These are phyloP conservation scores for Sebastes matsubarae DNA, from an alignment of 2,797 vertebrate species.

Conservation along the genomic window DNA sequence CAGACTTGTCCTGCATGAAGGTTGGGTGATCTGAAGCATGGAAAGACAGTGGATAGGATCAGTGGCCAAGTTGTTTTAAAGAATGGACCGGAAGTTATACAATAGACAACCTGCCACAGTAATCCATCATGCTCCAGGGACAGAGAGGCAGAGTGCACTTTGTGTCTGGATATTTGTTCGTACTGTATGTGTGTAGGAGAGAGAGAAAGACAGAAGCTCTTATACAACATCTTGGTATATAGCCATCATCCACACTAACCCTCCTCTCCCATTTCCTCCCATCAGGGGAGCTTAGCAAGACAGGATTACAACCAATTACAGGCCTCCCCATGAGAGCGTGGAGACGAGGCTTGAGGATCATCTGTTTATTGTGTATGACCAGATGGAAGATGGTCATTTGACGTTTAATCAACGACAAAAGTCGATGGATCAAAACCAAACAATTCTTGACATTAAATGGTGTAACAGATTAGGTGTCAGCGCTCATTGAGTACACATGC, in stretches of 20 bases:
- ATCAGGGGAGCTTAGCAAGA: constrained; percentile 66
- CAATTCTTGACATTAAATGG: constrained; percentile 16
- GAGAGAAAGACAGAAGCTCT: constrained; percentile 35
- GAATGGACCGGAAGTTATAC: constrained; percentile 47
- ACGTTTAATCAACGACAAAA: constrained; percentile 47
- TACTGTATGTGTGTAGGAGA: background rate
- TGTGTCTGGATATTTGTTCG: constrained; percentile 39
- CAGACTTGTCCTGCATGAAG: background rate
- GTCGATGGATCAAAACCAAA: constrained; percentile 20
- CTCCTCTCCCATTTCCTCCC: constrained; percentile 57
- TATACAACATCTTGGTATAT: constrained; percentile 52
- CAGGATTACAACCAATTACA: constrained; percentile 79
- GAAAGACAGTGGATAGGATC: constrained; percentile 1
- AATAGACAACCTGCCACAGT: constrained; percentile 44
- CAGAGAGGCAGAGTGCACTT: constrained; percentile 38
- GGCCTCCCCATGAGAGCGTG: constrained; percentile 45
- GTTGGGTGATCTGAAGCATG: constrained; percentile 26
- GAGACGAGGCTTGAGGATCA: constrained; percentile 49
- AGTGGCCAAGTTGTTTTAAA: constrained; percentile 36
- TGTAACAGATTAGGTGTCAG: background rate
- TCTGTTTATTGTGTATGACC: constrained; percentile 55
- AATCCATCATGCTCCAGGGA: constrained; percentile 60
- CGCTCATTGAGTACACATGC: background rate
- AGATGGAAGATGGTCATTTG: constrained; percentile 49
- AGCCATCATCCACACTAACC: constrained; percentile 58